Base-by-base conservation (phyloP, 2,113 vertebrate genomes). In the Ahaetulla prasina region DNA sequence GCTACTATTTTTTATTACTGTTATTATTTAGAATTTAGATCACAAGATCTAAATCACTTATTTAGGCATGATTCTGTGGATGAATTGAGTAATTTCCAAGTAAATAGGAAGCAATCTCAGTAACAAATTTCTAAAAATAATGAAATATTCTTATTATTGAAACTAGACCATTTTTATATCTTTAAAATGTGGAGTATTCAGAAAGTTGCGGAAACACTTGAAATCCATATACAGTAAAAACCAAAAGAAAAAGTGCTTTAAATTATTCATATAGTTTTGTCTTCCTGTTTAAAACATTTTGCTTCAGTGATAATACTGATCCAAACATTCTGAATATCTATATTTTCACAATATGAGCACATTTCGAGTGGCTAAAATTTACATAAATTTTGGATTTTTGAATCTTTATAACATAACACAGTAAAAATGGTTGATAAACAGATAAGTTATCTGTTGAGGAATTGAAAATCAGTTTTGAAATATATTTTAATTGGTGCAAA, bases 101-200 rank as follows among this genome's bases (percentile, higher is more conserved):
- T 50, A 92, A 49, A n/a, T 57, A 8, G 11, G 27, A 53, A 92
- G 11, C 86, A 89, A 30, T 53, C 87, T 80, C 87, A 86, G 30
- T 52, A 63, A 86, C 9, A 94, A 90, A 91, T 92, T 95, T 95
- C 87, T 92, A 93, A 95, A 89, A 52, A 90, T 93, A 95, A 95
- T 94, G 93, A 94, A 96, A 87, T 93, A 94, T 94, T 89, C 87
- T 88, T 93, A 93, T 92, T 93, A 91, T 89, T 87, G 47, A 93
- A 94, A 87, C 90, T 94, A 95, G 91, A 94, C 92, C 85, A 92
- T 89, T 89, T 87, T 91, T 91, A 35, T 93, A 92, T 22, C 27
- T 55, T 92, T 85, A 90, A 84, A 91, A 92, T 91, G 90, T 92
- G n/a, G 8, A 89, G 22, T 18, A 14, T 23, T 87, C 85, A 92